These are phyloP conservation scores for Sciaenops ocellatus DNA, from an alignment of 2,797 vertebrate genomes.

Conservation along the genomic window DNA sequence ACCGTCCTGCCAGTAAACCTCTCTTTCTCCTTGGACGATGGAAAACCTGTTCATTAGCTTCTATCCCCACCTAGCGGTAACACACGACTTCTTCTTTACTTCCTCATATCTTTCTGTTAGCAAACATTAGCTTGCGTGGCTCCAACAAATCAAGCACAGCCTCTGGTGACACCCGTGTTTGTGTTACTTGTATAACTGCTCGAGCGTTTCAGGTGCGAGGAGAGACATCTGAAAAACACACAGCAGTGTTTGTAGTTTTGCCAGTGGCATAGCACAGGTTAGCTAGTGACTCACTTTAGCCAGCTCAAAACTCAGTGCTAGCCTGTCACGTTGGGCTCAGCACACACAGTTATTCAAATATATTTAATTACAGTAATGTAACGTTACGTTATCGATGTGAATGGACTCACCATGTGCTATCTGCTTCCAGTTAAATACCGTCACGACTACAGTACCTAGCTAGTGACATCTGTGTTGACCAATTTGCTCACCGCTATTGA, in stretches of 20 bases:
- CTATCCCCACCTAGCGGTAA: slow-evolving; percentile 74
- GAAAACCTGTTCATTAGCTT: slow-evolving; percentile 10
- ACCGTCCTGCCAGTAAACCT: background rate
- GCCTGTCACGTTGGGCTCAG: background rate
- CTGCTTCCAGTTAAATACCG: slow-evolving; percentile 2
- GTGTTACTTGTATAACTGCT: background rate
- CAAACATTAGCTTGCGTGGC: slow-evolving; percentile 32
- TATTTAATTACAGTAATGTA: background rate
- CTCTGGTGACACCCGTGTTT: background rate
- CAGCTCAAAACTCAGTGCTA: slow-evolving; percentile 28
- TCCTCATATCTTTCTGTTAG: slow-evolving; percentile 13
- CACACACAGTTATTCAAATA: background rate
- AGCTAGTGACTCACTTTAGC: slow-evolving; percentile 9
- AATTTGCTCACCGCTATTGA: fast-evolving
- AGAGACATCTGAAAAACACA: background rate
- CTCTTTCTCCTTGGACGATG: background rate
- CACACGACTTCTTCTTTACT: background rate
- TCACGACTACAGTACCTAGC: background rate
- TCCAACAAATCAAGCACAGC: background rate
- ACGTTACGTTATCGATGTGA: background rate
- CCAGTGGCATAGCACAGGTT: background rate
- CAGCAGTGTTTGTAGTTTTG: background rate
- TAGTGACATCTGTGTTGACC: background rate
- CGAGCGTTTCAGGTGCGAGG: fast-evolving
- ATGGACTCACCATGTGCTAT: slow-evolving; percentile 48